phyloP scores from a whole-genome alignment of 2,113 vertebrate species.

The Nothoprocta pentlandii region DNA sequence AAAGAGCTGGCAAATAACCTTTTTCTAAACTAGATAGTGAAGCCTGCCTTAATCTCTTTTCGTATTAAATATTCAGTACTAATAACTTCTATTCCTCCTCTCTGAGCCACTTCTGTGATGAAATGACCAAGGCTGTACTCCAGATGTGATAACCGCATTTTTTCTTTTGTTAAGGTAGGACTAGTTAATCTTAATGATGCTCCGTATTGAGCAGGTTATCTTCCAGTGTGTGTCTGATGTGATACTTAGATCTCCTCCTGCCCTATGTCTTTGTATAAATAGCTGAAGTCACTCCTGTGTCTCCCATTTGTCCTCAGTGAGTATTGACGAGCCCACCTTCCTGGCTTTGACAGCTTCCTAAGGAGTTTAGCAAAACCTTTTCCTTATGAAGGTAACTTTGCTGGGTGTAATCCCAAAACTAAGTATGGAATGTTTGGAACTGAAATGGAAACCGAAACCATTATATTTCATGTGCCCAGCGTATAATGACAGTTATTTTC shows the following conservation, averaged over 20 bases:
- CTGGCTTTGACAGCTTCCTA: not conserved
- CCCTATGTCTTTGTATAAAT: not conserved
- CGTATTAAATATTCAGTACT: not conserved
- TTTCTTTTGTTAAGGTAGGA: not conserved
- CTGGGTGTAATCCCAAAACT: not conserved
- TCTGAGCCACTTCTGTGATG: constrained; percentile 40
- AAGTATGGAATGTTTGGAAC: not conserved
- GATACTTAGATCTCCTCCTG: not conserved
- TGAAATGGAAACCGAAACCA: not conserved
- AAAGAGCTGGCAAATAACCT: not conserved
- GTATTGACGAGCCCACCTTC: not conserved
- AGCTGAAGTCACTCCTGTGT: not conserved
- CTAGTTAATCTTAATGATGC: constrained; percentile 8
- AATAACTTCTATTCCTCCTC: constrained; percentile 19
- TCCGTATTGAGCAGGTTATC: not conserved
- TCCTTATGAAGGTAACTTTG: not conserved
- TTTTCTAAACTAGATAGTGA: not conserved
- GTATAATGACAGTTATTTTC: not conserved
- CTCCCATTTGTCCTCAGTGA: not conserved
- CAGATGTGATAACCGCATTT: not conserved
- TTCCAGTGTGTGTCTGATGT: not conserved
- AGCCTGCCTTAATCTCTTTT: constrained; percentile 36
- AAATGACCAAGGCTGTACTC: constrained; percentile 53
- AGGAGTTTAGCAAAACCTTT: not conserved
- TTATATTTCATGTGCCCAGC: not conserved